Evolutionary conservation across 1,140 invertebrate genomes (phyloP).

Genomic region (fruit fly (Drosophila melanogaster)): Release_6_plus_ISO1_MT NC_004354.4:11903001-11903500

Average conservation of each 20-base stretch:
- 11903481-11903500: constrained; percentile 98
- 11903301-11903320: constrained; percentile 99
- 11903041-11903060: constrained; percentile 99
- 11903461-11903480: constrained; percentile 99
- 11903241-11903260: constrained; percentile 98
- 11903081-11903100: constrained; percentile 97
- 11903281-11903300: constrained; percentile 98
- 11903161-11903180: constrained; percentile 98
- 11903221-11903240: constrained; percentile 98
- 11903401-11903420: constrained; percentile 99
- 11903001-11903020: constrained; percentile 98
- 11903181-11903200: constrained; percentile 95
- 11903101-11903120: constrained; percentile 94
- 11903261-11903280: constrained; percentile 98
- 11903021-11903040: constrained; percentile 95
- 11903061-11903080: constrained; percentile 99
- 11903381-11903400: constrained; percentile 99
- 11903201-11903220: constrained; percentile 98
- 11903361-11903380: constrained; percentile 96
- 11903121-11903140: constrained; percentile 97
- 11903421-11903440: constrained; percentile 96
- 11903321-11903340: constrained; percentile 99
- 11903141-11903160: constrained; percentile 98
- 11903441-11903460: constrained; percentile 97
- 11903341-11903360: constrained; percentile 98